phyloP scores from a whole-genome alignment of 2,888 invertebrate genomes.

The Bruchidius siliquastri region DNA sequence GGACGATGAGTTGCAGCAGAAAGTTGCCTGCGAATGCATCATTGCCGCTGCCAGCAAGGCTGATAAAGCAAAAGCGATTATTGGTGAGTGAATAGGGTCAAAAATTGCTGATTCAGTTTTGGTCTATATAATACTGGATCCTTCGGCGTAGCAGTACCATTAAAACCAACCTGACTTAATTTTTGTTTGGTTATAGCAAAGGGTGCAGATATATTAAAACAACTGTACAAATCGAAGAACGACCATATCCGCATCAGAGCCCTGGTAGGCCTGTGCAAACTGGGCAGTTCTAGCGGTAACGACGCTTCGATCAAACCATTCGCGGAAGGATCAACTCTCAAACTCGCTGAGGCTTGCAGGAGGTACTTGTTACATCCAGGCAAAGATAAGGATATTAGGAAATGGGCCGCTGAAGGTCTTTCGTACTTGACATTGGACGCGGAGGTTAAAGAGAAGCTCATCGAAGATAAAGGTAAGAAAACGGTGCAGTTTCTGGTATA shows the following conservation, averaged over 20 bases:
- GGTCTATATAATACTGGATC: too few species aligned
- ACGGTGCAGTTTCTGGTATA: neutral
- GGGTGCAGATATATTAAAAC: conserved; percentile 85
- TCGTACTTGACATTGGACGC: conserved; percentile 96
- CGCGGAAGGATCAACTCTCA: conserved; percentile 89
- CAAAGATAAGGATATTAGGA: conserved; percentile 75
- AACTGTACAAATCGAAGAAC: conserved; percentile 83
- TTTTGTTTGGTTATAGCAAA: neutral
- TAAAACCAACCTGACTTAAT: too few species aligned
- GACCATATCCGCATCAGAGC: conserved; percentile 83
- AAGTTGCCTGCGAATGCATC: conserved; percentile 92
- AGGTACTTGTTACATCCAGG: conserved; percentile 74
- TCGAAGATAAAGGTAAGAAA: conserved; percentile 63
- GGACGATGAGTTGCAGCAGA: conserved; percentile 85
- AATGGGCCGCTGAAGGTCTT: conserved; percentile 96
- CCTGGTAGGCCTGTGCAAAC: conserved; percentile 89
- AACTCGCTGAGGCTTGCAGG: conserved; percentile 90
- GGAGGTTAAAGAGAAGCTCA: conserved; percentile 94
- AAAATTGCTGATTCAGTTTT: too few species aligned
- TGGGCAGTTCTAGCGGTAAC: conserved; percentile 88
- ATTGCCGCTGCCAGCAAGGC: conserved; percentile 96
- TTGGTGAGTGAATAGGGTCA: conserved; percentile 37
- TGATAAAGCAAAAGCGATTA: conserved; percentile 88
- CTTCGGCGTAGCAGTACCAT: too few species aligned
- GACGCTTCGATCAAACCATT: conserved; percentile 94